A percentile compares a stretch with the other conserved stretches of the same genome.
phyloP scores from a whole-genome alignment of 2,888 invertebrate species.

The Anagyrus pseudococci region DNA sequence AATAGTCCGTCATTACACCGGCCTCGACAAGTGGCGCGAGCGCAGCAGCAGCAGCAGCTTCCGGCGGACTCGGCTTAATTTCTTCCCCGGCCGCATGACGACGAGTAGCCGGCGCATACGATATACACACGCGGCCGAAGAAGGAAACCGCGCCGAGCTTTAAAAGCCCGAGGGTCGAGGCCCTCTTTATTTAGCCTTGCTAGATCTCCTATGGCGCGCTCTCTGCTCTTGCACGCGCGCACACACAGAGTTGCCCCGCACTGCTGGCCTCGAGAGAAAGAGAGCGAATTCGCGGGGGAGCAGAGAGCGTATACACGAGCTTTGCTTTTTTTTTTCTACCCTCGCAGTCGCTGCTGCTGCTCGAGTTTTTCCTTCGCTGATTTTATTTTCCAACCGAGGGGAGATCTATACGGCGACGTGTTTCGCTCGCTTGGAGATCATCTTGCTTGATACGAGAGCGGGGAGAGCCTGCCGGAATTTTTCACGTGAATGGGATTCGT shows the following conservation, averaged over 20 bases:
- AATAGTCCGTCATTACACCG: slow-evolving; percentile 21
- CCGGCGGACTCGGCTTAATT: slow-evolving; percentile 23
- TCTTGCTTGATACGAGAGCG: too few species aligned
- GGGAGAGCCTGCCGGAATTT: too few species aligned
- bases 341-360: too few species aligned
- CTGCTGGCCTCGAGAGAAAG: slow-evolving; percentile 25
- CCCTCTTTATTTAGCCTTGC: slow-evolving; percentile 23
- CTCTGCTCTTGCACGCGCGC: neutral
- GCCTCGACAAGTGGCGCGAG: neutral
- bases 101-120: neutral
- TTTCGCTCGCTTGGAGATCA: too few species aligned
- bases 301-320: neutral
- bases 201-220: neutral
- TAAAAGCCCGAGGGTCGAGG: slow-evolving; percentile 14
- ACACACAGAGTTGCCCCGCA: neutral
- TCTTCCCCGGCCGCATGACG: too few species aligned
- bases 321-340: too few species aligned
- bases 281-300: neutral
- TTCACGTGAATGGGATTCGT: too few species aligned
- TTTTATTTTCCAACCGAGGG: too few species aligned
- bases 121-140: neutral
- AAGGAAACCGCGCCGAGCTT: slow-evolving; percentile 18
- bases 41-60: slow-evolving; percentile 4
- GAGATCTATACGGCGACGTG: too few species aligned
- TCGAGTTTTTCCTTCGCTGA: too few species aligned